Percentiles rank a stretch among this genome's conserved stretches.
Evolutionary conservation across 2,888 invertebrate species (phyloP).

Genomic region (Cyrtodaria siliqua): DNA sequence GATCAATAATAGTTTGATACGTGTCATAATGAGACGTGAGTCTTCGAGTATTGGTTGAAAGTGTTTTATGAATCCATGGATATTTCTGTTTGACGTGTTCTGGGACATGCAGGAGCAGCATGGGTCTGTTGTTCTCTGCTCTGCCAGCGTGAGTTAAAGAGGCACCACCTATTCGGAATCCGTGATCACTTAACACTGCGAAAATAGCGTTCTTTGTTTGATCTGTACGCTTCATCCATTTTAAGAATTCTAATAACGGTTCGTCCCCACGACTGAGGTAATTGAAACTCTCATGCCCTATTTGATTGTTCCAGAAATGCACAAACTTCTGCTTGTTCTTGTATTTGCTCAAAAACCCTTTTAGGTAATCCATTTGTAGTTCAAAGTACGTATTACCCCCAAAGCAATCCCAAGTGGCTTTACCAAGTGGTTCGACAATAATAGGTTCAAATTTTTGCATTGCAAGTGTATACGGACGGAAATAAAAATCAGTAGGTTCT

Average conservation of each 20-base stretch:
- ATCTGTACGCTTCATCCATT: constrained; percentile 83
- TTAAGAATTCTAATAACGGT: constrained; percentile 88
- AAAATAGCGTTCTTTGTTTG: constrained; percentile 75
- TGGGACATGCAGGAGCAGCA: constrained; percentile 92
- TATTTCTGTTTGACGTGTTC: constrained; percentile 90
- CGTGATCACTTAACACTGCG: constrained; percentile 93
- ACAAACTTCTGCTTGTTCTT: constrained; percentile 90
- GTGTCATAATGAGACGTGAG: constrained; percentile 94
- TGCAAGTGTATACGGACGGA: constrained; percentile 38
- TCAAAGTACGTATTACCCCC: constrained; percentile 18
- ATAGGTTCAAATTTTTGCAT: constrained; percentile 26
- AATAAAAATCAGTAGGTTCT: constrained; percentile 38
- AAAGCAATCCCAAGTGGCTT: constrained; percentile 24
- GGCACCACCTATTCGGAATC: constrained; percentile 94
- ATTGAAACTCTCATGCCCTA: constrained; percentile 94
- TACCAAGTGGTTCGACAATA: constrained; percentile 13
- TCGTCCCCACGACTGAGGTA: constrained; percentile 92
- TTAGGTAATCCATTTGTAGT: constrained; percentile 89
- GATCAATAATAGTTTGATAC: constrained; percentile 91
- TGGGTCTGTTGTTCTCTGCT: constrained; percentile 95
- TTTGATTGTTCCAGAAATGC: constrained; percentile 93
- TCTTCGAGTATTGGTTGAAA: constrained; percentile 89
- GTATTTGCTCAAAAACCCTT: constrained; percentile 88
- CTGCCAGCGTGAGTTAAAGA: constrained; percentile 91
- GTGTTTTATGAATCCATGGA: constrained; percentile 89